Percentiles rank a stretch among this genome's conserved stretches.
phyloP scores from a whole-genome alignment of 2,888 invertebrate genomes.

The Deilephila porcellus region DNA sequence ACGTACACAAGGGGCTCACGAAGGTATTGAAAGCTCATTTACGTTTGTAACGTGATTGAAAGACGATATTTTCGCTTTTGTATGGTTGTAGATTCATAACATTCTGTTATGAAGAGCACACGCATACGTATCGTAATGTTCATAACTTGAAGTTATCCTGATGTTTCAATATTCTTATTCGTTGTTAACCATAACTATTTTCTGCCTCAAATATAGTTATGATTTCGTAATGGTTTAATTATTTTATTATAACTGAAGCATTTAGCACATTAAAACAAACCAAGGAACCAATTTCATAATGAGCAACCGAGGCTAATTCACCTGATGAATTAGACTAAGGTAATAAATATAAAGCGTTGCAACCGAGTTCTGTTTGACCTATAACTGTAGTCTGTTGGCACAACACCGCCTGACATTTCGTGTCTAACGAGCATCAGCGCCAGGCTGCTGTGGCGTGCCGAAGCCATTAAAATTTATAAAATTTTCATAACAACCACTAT shows the following conservation, averaged over 20 bases:
- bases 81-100: background rate
- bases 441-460: background rate
- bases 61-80: background rate
- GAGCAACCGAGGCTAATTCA: background rate
- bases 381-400: constrained; percentile 8
- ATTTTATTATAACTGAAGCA: background rate
- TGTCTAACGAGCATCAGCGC: constrained; percentile 1
- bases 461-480: background rate
- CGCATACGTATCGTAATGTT: too few species aligned
- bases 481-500: constrained; percentile 20
- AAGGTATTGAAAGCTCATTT: background rate
- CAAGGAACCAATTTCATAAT: background rate
- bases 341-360: constrained; percentile 11
- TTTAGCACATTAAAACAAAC: background rate
- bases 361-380: constrained; percentile 7
- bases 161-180: too few species aligned
- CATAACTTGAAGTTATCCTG: too few species aligned
- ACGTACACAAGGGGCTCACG: background rate
- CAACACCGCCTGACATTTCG: constrained; percentile 14
- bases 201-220: too few species aligned
- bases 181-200: too few species aligned
- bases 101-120: background rate
- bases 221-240: too few species aligned
- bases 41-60: background rate
- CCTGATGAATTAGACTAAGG: background rate